Base-by-base conservation (phyloP, 2,113 vertebrate species). In the Cochlearius cochlearius region DNA sequence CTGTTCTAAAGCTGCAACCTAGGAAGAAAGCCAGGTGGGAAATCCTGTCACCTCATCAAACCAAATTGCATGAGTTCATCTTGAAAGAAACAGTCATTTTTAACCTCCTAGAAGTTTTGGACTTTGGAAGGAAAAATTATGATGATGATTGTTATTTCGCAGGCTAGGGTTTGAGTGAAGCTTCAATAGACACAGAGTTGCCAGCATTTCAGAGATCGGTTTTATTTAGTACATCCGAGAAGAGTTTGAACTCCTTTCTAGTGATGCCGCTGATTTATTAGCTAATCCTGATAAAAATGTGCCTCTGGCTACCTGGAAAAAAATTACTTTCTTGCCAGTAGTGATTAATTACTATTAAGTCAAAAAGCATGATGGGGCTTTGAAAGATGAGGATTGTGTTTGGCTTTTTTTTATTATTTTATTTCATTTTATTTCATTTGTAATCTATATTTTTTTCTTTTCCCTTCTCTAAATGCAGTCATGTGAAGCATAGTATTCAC, bases 241-340 rank as follows among this genome's bases (percentile, higher is more conserved):
- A 98, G 97, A 97, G 96, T 98, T 98, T 97, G 90, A 97, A 98
- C 97, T 98, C 93, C 93, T 97, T 97, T 92, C 95, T 95, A 93
- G 90, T 60, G 88, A 98, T 97, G 96, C 86, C 64, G 82, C 86
- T 98, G 97, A 98, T 98, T 98, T 98, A 98, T 98, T 98, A 98
- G 97, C 97, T 98, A 98, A 98, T 98, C 97, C 96, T 98, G 94
- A 97, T 98, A 97, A 98, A 98, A 98, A 98, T 97, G 97, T 98
- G 98, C 97, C 98, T 97, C 96, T 78, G 90, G 97, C 97, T 98
- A 98, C 97, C 96, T 95, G 95, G 76, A 97, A 97, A 98, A 97
- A 96, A 95, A 97, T 96, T 91, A 97, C 97, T 98, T 92, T 91
- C 95, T 97, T 98, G 94, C 97, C 96, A 95, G 86, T 94, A 94